Evolutionary conservation across 2,113 vertebrate genomes (phyloP), one percentile per base, ranked within the genome.

Genomic region (Phylloscopus trochiloides): DNA sequence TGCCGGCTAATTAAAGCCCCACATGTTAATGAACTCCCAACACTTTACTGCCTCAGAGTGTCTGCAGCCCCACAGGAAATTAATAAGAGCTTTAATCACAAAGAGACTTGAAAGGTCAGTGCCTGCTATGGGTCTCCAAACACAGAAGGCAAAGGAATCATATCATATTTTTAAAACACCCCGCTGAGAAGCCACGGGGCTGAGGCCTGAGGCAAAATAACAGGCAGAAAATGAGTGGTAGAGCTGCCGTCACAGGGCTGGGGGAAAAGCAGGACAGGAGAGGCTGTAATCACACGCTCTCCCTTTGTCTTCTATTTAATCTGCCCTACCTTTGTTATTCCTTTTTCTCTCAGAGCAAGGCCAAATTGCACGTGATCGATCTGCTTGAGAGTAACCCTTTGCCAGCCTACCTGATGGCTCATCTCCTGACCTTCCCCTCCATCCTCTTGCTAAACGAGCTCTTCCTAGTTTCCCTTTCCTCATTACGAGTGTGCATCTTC

Each of bases 31-130:
- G 96, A 98, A 96, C 94, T 95, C 97, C 96, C 82, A 96, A 90
- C 86, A 95, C 66, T 97, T 95, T 57, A 84, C 83, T 78, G 82
- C 94, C 82, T 96, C 88, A 16, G 90, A 97, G 94, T 92, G 96
- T 89, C 58, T 68, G 82, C 86, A 93, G 73, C 96, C 94, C 97
- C 95, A 86, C 96, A 97, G 97, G 97, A 98, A 97, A 97, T 97
- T 98, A 98, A 97, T 97, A 97, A 97, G 85, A 95, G 80, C 95
- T 97, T 98, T 97, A 97, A 97, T 97, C 97, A 97, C 19, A 31
- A 73, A 89, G 94, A 94, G 89, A 95, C 89, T 96, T 75, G 92
- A 97, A 98, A 98, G 97, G 97, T 97, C 97, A 98, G 90, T 48
- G 94, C 95, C 85, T 95, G 92, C 96, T 78, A 93, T 79, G 86